phyloP scores from a whole-genome alignment of 2,797 vertebrate genomes.

The Pseudochirops corinnae region DNA sequence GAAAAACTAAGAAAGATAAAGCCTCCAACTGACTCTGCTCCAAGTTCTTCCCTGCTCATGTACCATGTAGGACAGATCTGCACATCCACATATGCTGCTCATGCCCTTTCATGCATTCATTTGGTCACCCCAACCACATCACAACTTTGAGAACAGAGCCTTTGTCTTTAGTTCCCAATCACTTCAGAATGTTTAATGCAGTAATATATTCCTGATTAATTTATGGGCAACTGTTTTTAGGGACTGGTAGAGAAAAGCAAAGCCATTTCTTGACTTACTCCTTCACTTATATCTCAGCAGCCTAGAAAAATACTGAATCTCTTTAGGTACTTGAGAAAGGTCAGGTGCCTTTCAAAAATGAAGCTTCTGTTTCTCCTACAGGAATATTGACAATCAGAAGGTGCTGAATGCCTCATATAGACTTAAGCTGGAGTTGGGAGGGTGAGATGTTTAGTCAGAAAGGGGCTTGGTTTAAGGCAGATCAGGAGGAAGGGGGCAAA shows the following conservation, averaged over 20 bases:
- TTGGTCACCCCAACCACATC: slow-evolving; percentile 27
- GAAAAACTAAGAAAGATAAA: slow-evolving; percentile 6
- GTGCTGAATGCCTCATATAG: slow-evolving; percentile 10
- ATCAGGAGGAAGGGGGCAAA: slow-evolving; percentile 17
- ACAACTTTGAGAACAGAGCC: slow-evolving; percentile 9
- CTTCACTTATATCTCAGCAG: slow-evolving; percentile 32
- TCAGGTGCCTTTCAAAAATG: slow-evolving; percentile 57
- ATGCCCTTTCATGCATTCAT: slow-evolving; percentile 35
- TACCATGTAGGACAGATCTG: slow-evolving; percentile 7
- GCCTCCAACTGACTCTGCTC: slow-evolving; percentile 17
- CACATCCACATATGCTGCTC: slow-evolving; percentile 30
- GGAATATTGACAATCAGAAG: slow-evolving; percentile 1
- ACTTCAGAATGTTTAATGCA: slow-evolving; percentile 44
- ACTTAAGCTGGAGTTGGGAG: background rate
- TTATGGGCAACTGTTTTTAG: slow-evolving; percentile 22
- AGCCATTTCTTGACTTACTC: slow-evolving; percentile 49
- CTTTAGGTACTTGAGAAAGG: background rate
- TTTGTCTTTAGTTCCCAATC: slow-evolving; percentile 23
- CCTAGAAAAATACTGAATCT: slow-evolving; percentile 46
- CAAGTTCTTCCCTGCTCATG: background rate
- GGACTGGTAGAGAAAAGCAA: slow-evolving; percentile 53
- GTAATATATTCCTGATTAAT: slow-evolving; percentile 35
- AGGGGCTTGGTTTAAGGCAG: background rate
- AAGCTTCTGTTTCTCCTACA: slow-evolving; percentile 60
- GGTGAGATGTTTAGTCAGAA: background rate